Evolutionary conservation across 2,113 vertebrate genomes (phyloP), one percentile per base, ranked within the genome.

Genomic region (Vombatus ursinus): DNA sequence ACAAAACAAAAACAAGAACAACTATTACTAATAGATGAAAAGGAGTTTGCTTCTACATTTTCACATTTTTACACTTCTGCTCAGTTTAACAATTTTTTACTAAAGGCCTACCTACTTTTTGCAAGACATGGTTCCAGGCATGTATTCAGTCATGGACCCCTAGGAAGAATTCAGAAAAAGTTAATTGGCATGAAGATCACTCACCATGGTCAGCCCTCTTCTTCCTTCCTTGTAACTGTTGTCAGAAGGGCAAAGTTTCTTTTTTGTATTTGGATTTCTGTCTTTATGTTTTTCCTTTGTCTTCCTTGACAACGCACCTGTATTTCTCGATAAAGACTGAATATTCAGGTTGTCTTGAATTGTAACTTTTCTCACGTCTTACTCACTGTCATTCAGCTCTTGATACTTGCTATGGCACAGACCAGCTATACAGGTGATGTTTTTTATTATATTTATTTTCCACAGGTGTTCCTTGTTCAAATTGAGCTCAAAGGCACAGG

Each of bases 11-110:
- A 10, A 10, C 50, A 93, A 53, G 48, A 49, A 49, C 48, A 89
- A 92, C 37, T 61, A 10, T 94, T 90, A 91, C 89, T 77, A 47
- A 26, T 57, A 94, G 89, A 90, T 57, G 53, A 49, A 52, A 24
- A 50, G 50, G 48, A 37, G 14, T 47, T 95, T 93, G 49, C 4
- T 90, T 49, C 52, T 50, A 93, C 49, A 61, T n/a, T 16, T n/a
- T 47, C 24, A 16, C 31, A 94, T 98, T 96, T 96, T 90, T 50
- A 90, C 22, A 12, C 25, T 14, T 50, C 24, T 84, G 14, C 24
- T 90, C 48, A 90, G 28, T 84, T 90, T 10, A 90, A 90, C 14
- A 48, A 50, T 50, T 44, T 44, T 50, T 50, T 28, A 90, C 6
- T 90, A 84, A 23, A 84, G n/a, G n/a, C 37, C n/a, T 23, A 84